Evolutionary conservation across 2,888 invertebrate species (phyloP), one percentile per base, ranked within the genome.

Genomic region (Pachymerium ferrugineum): DNA sequence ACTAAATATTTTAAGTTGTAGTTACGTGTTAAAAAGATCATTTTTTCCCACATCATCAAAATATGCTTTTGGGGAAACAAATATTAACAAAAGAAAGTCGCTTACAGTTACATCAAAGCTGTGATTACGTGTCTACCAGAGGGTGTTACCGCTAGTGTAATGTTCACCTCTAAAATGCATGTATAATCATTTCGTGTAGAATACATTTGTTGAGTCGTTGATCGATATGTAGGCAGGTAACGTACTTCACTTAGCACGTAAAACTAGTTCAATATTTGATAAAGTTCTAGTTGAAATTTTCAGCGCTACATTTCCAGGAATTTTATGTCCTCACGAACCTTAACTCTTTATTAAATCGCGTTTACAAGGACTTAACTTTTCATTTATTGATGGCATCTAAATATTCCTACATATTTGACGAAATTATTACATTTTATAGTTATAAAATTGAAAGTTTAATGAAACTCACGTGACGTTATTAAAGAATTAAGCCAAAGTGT

Each of bases 81-180:
- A 47, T 47, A 47, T n/a, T 47, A 47, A 47, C 47, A 6, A 47
- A 47, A 22, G 47, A 47, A 47, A 47, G 47, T 47, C 47, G 16
- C n/a, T n/a, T n/a, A n/a, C n/a, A 16, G 47, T 47, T 47, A 16
- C 47, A 19, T 47, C 47, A n/a, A 47, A 47, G 22, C 47, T 47
- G 47, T 47, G 47, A 47, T 47, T 47, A 47, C 19, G 19, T 47
- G 47, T 47, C 47, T 47, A 47, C 6, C 19, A 47, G 19, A 16
- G 19, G 47, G 47, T 19, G 47, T 47, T 47, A 22, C 47, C 16
- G 19, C 19, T 47, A 47, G 6, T 22, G 19, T 22, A 47, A 47
- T 47, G 22, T 47, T 47, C 19, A 47, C 47, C 47, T 47, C n/a
- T 47, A 47, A 47, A n/a, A 47, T 47, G 47, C 47, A 47, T 47